Conservation (phyloP, 2,113 vertebrate species). For the Siniperca chuatsi region DNA sequence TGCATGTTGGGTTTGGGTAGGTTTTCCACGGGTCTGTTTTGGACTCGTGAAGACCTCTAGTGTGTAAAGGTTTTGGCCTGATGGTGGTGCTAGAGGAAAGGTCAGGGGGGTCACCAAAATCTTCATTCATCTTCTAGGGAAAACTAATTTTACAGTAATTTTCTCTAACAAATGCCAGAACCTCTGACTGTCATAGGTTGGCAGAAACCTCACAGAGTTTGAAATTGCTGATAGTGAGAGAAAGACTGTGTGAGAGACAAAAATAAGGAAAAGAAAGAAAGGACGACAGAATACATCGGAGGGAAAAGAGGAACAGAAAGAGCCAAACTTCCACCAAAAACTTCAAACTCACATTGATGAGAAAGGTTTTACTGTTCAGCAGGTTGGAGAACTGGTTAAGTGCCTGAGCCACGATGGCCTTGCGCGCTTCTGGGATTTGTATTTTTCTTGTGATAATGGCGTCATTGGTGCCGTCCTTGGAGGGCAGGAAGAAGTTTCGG, state of each 20-base stretch:
- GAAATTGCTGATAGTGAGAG: neutral
- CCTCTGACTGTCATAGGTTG: neutral
- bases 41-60: too few species aligned
- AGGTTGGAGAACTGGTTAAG: slow-evolving; percentile 98
- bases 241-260: neutral
- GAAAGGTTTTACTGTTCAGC: slow-evolving; percentile 97
- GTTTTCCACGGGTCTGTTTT: too few species aligned
- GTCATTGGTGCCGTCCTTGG: slow-evolving; percentile 92
- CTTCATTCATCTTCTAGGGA: too few species aligned
- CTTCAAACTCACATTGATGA: slow-evolving; percentile 88
- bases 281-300: neutral
- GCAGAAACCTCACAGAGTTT: neutral
- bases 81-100: too few species aligned
- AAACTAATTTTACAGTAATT: too few species aligned
- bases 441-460: slow-evolving; percentile 93
- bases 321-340: too few species aligned
- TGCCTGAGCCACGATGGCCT: slow-evolving; percentile 89
- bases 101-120: too few species aligned
- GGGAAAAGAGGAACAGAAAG: neutral
- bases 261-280: too few species aligned
- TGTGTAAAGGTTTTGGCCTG: too few species aligned
- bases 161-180: too few species aligned
- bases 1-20: too few species aligned
- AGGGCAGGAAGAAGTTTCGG: slow-evolving; percentile 95
- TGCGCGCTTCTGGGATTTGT: slow-evolving; percentile 90